phyloP scores from a whole-genome alignment of 1,140 invertebrate species.

The Drosophila sulfurigaster region DNA sequence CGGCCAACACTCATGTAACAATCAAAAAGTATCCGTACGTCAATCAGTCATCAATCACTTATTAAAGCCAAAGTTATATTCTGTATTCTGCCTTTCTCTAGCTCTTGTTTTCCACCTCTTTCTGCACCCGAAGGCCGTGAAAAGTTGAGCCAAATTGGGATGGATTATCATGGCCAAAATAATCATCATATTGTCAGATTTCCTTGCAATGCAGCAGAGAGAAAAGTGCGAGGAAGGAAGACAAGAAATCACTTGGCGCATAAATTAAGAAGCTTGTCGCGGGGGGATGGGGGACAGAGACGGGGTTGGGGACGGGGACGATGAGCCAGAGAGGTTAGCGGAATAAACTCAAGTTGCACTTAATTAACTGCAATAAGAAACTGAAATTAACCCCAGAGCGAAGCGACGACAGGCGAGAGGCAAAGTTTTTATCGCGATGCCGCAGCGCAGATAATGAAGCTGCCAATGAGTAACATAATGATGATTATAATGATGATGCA shows the following conservation, averaged over 20 bases:
- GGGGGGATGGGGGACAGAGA: background rate
- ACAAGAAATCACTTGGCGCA: slow-evolving; percentile 38
- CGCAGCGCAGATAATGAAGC: slow-evolving; percentile 29
- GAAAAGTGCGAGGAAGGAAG: background rate
- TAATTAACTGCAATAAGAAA: slow-evolving; percentile 82
- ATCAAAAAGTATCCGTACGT: background rate
- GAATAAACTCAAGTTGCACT: slow-evolving; percentile 70
- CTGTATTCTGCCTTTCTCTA: background rate
- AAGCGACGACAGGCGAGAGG: background rate
- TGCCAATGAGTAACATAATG: slow-evolving; percentile 6
- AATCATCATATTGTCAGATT: slow-evolving; percentile 57
- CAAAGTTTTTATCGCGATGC: slow-evolving; percentile 45
- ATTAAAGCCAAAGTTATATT: background rate
- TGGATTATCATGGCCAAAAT: slow-evolving; percentile 42
- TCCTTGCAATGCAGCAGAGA: slow-evolving; percentile 62
- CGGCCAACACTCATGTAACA: too few relatives aligned
- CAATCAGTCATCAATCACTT: background rate
- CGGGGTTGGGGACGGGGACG: background rate
- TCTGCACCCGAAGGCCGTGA: background rate
- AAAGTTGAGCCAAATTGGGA: slow-evolving; percentile 36
- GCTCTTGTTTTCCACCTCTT: background rate
- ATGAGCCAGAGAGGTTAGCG: background rate
- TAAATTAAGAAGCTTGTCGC: slow-evolving; percentile 70
- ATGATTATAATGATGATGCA: slow-evolving; percentile 17
- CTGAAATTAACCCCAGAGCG: slow-evolving; percentile 69